These are phyloP conservation scores for Acanthacorydalis orientalis DNA, from an alignment of 2,888 invertebrate genomes.

Conservation along the genomic window DNA sequence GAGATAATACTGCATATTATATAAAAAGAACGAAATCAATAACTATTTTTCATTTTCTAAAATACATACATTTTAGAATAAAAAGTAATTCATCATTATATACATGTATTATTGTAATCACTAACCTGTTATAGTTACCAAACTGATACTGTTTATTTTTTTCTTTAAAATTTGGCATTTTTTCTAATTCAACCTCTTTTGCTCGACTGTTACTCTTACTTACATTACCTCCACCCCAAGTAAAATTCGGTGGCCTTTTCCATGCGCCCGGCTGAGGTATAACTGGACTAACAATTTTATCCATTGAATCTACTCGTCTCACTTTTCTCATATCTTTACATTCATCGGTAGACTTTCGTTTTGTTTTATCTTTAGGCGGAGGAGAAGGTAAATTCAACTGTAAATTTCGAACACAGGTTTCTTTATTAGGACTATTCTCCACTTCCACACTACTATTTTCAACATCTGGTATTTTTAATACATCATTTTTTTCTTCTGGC, in stretches of 20 bases:
- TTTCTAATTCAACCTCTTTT: slow-evolving; percentile 22
- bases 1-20: no score
- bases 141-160: slow-evolving; percentile 74
- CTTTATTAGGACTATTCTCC: slow-evolving; percentile 8
- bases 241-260: slow-evolving; percentile 35
- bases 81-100: no score
- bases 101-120: neutral
- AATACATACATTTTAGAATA: neutral
- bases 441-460: neutral
- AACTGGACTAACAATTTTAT: slow-evolving; percentile 84
- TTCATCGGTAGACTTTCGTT: slow-evolving; percentile 37
- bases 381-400: slow-evolving; percentile 15
- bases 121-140: slow-evolving; percentile 83
- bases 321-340: slow-evolving; percentile 36
- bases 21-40: neutral
- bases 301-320: slow-evolving; percentile 55
- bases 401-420: slow-evolving; percentile 13
- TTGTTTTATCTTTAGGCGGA: slow-evolving; percentile 29
- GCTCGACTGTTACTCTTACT: slow-evolving; percentile 23
- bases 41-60: neutral
- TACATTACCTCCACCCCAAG: slow-evolving; percentile 11
- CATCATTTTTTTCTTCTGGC: slow-evolving; percentile 23
- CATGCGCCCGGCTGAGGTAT: slow-evolving; percentile 79
- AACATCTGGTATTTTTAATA: slow-evolving; percentile 23
- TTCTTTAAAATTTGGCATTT: slow-evolving; percentile 49